Evolutionary conservation across 2,888 invertebrate genomes (phyloP).

Genomic region (Seladonia tumulorum): DNA sequence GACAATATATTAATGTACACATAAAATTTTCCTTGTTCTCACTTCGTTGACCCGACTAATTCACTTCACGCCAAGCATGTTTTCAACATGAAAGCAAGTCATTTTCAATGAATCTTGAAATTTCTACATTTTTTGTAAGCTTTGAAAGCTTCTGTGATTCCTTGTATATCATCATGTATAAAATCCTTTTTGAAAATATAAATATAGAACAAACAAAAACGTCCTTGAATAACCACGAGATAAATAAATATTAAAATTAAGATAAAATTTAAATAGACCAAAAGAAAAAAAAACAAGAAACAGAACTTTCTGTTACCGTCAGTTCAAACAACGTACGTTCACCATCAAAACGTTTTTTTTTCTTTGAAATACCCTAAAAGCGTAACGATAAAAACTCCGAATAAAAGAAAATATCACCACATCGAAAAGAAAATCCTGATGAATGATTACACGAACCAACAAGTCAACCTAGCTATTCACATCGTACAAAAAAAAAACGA

Average conservation of each 20-base stretch:
- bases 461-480: slow-evolving; percentile 34
- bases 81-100: slow-evolving; percentile 38
- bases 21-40: slow-evolving; percentile 65
- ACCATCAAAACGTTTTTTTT: slow-evolving; percentile 12
- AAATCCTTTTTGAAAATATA: slow-evolving; percentile 17
- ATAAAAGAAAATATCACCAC: slow-evolving; percentile 18
- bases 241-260: slow-evolving; percentile 48
- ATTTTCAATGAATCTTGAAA: slow-evolving; percentile 32
- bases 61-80: slow-evolving; percentile 36
- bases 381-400: slow-evolving; percentile 12
- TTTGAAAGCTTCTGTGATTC: slow-evolving; percentile 45
- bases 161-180: slow-evolving; percentile 19
- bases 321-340: slow-evolving; percentile 14
- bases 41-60: slow-evolving; percentile 58
- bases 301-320: slow-evolving; percentile 21
- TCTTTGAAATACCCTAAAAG: slow-evolving; percentile 4
- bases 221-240: slow-evolving; percentile 29
- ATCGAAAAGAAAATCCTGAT: slow-evolving; percentile 25
- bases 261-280: slow-evolving; percentile 20
- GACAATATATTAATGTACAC: slow-evolving; percentile 54
- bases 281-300: slow-evolving; percentile 35
- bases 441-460: slow-evolving; percentile 18
- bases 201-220: slow-evolving; percentile 28
- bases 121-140: slow-evolving; percentile 32
- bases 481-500: slow-evolving; percentile 30